phyloP scores from a whole-genome alignment of 2,113 vertebrate species.

The Grantiella picta region DNA sequence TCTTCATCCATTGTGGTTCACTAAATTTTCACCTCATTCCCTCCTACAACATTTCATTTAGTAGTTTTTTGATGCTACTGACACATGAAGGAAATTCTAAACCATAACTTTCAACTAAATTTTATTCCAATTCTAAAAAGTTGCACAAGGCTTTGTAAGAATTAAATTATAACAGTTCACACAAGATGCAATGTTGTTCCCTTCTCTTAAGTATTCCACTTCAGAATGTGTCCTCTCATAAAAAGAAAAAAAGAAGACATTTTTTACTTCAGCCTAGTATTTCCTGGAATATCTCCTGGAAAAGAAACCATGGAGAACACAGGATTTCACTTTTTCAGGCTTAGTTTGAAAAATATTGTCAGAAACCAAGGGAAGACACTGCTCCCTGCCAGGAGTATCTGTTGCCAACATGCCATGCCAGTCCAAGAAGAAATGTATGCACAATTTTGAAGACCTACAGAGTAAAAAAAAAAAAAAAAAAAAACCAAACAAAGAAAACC shows the following conservation, averaged over 20 bases:
- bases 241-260: not conserved
- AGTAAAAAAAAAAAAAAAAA: not conserved
- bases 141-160: not conserved
- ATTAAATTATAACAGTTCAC: not conserved
- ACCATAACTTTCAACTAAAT: not conserved
- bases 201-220: not conserved
- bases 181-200: not conserved
- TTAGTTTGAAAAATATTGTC: not conserved
- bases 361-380: not conserved
- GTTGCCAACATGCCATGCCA: not conserved
- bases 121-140: not conserved
- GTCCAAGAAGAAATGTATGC: not conserved
- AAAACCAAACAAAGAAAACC: not conserved
- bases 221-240: not conserved
- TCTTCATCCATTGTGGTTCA: not conserved
- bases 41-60: not conserved
- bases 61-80: not conserved
- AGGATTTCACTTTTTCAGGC: not conserved
- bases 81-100: not conserved
- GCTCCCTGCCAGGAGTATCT: not conserved
- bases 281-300: not conserved
- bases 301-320: not conserved
- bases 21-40: not conserved
- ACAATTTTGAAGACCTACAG: not conserved
- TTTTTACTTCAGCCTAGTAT: not conserved